Evolutionary conservation across 2,113 vertebrate genomes (phyloP), one percentile per base, ranked within the genome.

Genomic region (Galeopterus variegatus): DNA sequence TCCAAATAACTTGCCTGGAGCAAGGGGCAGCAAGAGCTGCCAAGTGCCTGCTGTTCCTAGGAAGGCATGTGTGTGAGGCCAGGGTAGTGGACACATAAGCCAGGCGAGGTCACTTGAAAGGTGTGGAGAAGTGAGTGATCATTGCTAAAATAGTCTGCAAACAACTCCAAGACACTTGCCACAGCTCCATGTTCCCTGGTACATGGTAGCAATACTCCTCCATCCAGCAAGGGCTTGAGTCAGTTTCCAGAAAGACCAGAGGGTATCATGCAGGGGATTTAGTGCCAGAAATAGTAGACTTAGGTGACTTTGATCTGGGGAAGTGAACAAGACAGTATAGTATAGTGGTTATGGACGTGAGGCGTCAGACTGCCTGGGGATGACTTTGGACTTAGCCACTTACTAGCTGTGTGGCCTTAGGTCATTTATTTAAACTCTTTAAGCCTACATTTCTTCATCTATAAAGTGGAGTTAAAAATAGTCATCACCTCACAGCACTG

Each of bases 241-340:
- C 45, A 90, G 48, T 77, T 92, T 96, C 80, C 87, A 95, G 90
- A 94, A 85, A 82, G 60, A 93, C 28, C 64, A 26, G 85, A 95
- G 82, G 72, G 33, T 18, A 83, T 41, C 65, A 76, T 1, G 28
- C 17, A 41, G 28, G 70, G 45, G 31, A 89, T n/a, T 85, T 48
- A 86, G 69, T 52, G 26, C 62, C 86, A 95, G 95, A 89, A 92
- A 95, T 19, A 88, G 90, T 48, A 90, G 15, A 58, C 33, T 15
- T 62, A 87, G 70, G 93, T 72, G 72, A 91, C 82, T 96, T 79
- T 83, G 81, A 91, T 67, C 69, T 73, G 45, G n/a, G 82, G 62
- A 82, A 24, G 36, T 54, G 62, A 86, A 60, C 45, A 33, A 56
- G 77, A 73, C 77, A 79, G 82, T 70, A 19, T 3, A 0, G 1